phyloP scores from a whole-genome alignment of 2,113 vertebrate genomes.

The Cyprinus carpio region DNA sequence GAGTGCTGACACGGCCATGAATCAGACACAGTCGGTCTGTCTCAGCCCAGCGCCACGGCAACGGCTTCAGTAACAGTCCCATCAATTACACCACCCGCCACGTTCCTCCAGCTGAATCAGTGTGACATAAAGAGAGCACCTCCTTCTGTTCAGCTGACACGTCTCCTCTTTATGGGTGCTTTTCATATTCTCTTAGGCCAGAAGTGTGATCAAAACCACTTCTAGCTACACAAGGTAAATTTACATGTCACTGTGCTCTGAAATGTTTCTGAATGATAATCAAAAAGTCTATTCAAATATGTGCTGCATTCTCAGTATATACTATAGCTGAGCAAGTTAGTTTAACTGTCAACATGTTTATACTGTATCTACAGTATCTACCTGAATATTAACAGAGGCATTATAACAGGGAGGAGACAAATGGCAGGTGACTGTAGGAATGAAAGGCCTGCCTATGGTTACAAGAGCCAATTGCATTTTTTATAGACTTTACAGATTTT shows the following conservation, averaged over 20 bases:
- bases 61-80: not conserved
- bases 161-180: not conserved
- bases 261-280: not conserved
- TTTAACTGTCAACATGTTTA: not conserved
- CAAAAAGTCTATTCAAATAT: not conserved
- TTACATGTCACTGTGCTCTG: not conserved
- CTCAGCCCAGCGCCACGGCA: constrained; percentile 11
- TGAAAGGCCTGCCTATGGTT: not conserved
- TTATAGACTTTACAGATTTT: not conserved
- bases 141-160: not conserved
- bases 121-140: not conserved
- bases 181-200: not conserved
- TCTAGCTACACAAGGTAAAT: not conserved
- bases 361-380: not conserved
- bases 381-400: not conserved
- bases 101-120: not conserved
- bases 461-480: no score
- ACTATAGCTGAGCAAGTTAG: not conserved
- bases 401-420: not conserved
- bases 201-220: not conserved
- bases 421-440: not conserved
- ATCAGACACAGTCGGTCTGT: constrained; percentile 30
- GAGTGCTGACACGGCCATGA: constrained; percentile 51
- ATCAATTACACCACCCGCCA: constrained; percentile 24
- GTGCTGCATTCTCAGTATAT: not conserved